Conservation (phyloP, 2,888 invertebrate species). For the Meiosimyza platycephala region DNA sequence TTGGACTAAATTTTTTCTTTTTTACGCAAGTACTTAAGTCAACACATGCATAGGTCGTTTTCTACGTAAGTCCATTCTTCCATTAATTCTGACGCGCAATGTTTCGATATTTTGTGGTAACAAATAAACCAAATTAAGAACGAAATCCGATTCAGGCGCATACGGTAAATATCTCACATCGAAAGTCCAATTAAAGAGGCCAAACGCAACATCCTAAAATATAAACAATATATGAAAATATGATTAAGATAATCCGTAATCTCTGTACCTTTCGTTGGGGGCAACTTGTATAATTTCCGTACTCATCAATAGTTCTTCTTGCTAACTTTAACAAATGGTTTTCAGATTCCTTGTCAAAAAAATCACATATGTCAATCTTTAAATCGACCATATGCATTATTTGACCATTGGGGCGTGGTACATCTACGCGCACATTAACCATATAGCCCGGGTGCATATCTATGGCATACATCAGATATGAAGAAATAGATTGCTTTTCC, state of each 20-base stretch:
- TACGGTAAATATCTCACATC: too few relatives aligned
- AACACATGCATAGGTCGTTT: too few relatives aligned
- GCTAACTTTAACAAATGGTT: not conserved
- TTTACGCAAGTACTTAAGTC: too few relatives aligned
- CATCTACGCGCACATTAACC: not conserved
- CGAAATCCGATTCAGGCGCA: too few relatives aligned
- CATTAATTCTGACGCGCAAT: too few relatives aligned
- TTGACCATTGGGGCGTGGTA: not conserved
- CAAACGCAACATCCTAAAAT: too few relatives aligned
- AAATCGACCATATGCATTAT: not conserved
- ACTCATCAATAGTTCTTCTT: not conserved
- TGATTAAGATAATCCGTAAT: not conserved
- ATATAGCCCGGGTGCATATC: not conserved
- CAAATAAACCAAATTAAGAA: too few relatives aligned
- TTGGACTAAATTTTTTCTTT: too few relatives aligned
- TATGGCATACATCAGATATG: not conserved
- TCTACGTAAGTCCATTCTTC: too few relatives aligned
- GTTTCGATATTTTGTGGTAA: too few relatives aligned
- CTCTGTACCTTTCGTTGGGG: not conserved
- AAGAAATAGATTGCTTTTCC: not conserved
- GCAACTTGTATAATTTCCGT: constrained; percentile 1
- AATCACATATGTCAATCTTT: not conserved
- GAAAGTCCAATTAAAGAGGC: too few relatives aligned
- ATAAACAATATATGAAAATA: not conserved
- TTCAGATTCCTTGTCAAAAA: not conserved